These are phyloP conservation scores for Neosilurus mollespiculum DNA, from an alignment of 2,797 vertebrate species.

Conservation along the genomic window DNA sequence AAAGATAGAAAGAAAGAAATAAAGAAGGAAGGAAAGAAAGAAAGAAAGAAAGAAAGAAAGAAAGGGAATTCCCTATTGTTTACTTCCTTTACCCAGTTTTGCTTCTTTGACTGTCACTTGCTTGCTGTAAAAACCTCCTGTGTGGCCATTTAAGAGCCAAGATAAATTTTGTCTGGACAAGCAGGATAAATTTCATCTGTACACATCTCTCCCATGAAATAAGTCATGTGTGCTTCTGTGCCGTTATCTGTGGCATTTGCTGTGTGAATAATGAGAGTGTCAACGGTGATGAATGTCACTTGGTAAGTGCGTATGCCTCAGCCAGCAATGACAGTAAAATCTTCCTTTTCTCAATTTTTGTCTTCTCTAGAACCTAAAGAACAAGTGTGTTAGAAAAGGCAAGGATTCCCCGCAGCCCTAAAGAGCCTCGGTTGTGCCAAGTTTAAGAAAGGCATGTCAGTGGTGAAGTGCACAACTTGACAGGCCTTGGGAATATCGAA, in stretches of 20 bases:
- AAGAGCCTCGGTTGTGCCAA: neutral
- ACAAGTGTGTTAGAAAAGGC: neutral
- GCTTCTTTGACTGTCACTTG: slow-evolving; percentile 14
- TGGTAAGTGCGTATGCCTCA: slow-evolving; percentile 6
- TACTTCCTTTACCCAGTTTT: neutral
- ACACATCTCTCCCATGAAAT: slow-evolving; percentile 15
- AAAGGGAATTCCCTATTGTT: neutral
- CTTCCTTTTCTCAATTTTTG: neutral
- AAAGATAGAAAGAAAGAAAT: too few relatives aligned
- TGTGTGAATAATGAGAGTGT: slow-evolving; percentile 46
- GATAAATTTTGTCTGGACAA: slow-evolving; percentile 14
- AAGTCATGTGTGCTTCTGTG: slow-evolving; percentile 26
- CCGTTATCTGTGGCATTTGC: slow-evolving; percentile 54
- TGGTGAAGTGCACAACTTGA: slow-evolving; percentile 1
- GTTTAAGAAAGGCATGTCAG: slow-evolving; percentile 12
- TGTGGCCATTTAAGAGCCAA: neutral
- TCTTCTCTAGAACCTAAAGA: slow-evolving; percentile 3
- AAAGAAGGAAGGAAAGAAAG: too few relatives aligned
- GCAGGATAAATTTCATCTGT: slow-evolving; percentile 27
- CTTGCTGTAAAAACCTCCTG: neutral
- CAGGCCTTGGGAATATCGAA: neutral
- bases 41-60: too few relatives aligned
- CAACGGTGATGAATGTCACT: slow-evolving; percentile 52
- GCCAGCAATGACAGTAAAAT: slow-evolving; percentile 21
- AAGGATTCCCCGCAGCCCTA: slow-evolving; percentile 1